Evolutionary conservation across 2,888 invertebrate species (phyloP).

Genomic region (Lepidocyrtinus sp.): DNA sequence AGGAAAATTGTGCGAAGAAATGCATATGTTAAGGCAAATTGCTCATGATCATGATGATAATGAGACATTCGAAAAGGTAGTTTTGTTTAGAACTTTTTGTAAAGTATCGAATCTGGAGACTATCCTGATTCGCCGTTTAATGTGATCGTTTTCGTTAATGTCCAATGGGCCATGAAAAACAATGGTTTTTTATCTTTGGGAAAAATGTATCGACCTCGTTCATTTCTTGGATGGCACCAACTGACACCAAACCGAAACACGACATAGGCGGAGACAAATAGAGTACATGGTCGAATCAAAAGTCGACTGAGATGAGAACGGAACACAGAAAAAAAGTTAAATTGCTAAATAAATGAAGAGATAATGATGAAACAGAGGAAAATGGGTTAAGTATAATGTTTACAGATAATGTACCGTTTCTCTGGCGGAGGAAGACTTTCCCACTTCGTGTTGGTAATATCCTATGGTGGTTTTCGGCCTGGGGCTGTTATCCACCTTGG

Average conservation of each 20-base stretch:
- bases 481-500: conserved; percentile 58
- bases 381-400: conserved; percentile 39
- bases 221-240: conserved; percentile 70
- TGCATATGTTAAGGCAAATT: conserved; percentile 58
- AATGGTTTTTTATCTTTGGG: no score
- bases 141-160: conserved; percentile 41
- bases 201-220: no score
- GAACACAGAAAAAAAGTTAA: conserved; percentile 25
- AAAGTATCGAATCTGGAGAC: conserved; percentile 26
- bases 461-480: conserved; percentile 56
- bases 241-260: conserved; percentile 66
- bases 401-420: conserved; percentile 54
- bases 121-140: no score
- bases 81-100: conserved; percentile 25
- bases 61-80: conserved; percentile 45
- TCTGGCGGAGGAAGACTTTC: conserved; percentile 18
- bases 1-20: conserved; percentile 53
- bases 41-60: conserved; percentile 43
- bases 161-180: conserved; percentile 26
- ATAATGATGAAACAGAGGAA: conserved; percentile 24
- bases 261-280: conserved; percentile 21
- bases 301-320: conserved; percentile 23
- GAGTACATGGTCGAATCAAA: conserved; percentile 28
- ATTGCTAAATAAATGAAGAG: conserved; percentile 6
- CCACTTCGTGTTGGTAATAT: conserved; percentile 27